Evolutionary conservation across 2,113 vertebrate genomes (phyloP).

Genomic region (Desmodus rotundus): DNA sequence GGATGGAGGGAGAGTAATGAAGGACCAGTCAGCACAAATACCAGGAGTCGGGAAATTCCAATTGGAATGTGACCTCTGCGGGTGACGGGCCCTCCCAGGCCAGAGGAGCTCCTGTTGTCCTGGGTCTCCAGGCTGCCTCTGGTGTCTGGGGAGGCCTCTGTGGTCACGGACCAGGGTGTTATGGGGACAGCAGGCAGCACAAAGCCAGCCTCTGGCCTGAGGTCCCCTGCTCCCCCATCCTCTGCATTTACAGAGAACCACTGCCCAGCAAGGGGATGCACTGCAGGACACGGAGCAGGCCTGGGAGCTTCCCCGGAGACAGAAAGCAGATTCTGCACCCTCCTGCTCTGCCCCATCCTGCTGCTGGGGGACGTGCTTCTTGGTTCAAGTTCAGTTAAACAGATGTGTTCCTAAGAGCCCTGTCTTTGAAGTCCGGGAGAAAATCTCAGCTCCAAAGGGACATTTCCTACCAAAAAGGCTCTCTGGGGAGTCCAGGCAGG

Average conservation of each 20-base stretch:
- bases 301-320: not conserved
- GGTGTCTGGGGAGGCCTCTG: not conserved
- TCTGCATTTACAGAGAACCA: accelerated
- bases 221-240: not conserved
- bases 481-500: conserved; percentile 55
- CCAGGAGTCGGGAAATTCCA: not conserved
- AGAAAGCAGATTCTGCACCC: not conserved
- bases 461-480: conserved; percentile 68
- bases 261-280: accelerated
- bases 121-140: not conserved
- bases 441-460: conserved; percentile 62
- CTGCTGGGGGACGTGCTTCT: not conserved
- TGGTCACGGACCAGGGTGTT: not conserved
- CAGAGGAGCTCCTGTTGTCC: not conserved
- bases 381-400: not conserved
- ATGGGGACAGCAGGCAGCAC: not conserved
- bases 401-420: conserved; percentile 64
- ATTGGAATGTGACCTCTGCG: not conserved
- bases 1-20: not conserved
- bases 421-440: conserved; percentile 72
- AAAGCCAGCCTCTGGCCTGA: not conserved
- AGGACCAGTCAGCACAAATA: not conserved
- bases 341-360: not conserved
- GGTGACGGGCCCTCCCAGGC: not conserved
- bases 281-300: not conserved